Evolutionary conservation across 1,140 invertebrate species (phyloP), one percentile per base, ranked within the genome.

Genomic region (Procambarus virginalis): DNA sequence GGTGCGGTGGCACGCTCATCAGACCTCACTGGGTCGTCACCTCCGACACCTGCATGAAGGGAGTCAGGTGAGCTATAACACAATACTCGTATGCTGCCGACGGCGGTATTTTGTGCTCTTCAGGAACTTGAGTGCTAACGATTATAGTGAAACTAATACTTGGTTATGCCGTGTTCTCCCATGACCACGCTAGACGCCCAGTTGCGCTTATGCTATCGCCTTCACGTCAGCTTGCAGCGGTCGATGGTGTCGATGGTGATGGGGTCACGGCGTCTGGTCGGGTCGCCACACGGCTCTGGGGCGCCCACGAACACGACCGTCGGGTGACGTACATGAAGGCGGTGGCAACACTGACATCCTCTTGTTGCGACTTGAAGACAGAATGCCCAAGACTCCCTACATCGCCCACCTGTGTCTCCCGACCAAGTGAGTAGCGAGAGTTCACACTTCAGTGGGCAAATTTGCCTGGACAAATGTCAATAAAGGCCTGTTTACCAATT

Each of bases 331-430:
- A 75, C 49, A 68, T 73, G 49, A 14, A 46, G 78, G 17, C 48
- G 2, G 79, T 89, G 6, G 8, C 22, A 46, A 17, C 0, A 46
- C 79, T 3, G 79, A 89, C 22, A 83, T 89, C 51, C n/a, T 89
- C 20, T n/a, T 89, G 22, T 22, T 89, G 20, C 58, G 49, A 2
- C 79, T 89, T 22, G 9, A 34, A 3, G 22, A 82, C 10, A 83
- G 79, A 22, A 89, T 89, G 86, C 86, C 86, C 14, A 89, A 64
- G 78, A 82, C 86, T 8, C 68, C 58, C 34, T 89, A 82, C 12
- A 89, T 83, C 12, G 76, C 55, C 68, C 80, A 76, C 49, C 68
- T 89, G 64, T 89, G 86, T 46, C 70, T 89, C 8, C 86, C 79
- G 2, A 89, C 2, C 5, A 77, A 49, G 84, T 77, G 8, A 45